A percentile compares a stretch with the other conserved stretches of the same genome.
These are phyloP conservation scores for Natator depressus DNA, from an alignment of 2,113 vertebrate species.

Conservation along the genomic window DNA sequence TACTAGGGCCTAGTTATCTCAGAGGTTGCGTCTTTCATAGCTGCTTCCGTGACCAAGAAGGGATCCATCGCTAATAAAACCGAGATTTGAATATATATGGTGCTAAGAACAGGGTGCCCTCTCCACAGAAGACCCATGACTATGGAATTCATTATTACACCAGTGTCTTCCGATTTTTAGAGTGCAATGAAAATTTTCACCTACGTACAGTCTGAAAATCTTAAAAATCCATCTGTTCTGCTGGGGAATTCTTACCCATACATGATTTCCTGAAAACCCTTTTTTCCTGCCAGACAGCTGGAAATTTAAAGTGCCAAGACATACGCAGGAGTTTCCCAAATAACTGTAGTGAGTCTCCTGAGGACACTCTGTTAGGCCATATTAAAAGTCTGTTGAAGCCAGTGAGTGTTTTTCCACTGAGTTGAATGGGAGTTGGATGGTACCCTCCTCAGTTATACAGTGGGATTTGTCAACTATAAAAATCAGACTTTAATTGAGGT, in stretches of 20 bases:
- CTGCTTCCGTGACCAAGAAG: not conserved
- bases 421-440: not conserved
- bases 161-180: not conserved
- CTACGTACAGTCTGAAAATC: not conserved
- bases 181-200: not conserved
- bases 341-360: not conserved
- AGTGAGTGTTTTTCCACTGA: not conserved
- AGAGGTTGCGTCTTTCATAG: not conserved
- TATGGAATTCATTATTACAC: not conserved
- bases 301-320: not conserved
- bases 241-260: not conserved
- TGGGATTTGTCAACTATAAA: not conserved
- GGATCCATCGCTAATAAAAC: not conserved
- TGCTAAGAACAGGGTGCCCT: not conserved
- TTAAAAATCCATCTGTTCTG: not conserved
- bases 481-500: not conserved
- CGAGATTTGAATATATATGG: not conserved
- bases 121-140: not conserved
- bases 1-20: not conserved
- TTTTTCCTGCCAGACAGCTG: not conserved
- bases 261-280: not conserved
- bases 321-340: not conserved
- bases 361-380: not conserved
- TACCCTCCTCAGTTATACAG: not conserved
- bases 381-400: not conserved